Base-by-base conservation (phyloP, 2,888 invertebrate species). In the Colostygia pectinataria region DNA sequence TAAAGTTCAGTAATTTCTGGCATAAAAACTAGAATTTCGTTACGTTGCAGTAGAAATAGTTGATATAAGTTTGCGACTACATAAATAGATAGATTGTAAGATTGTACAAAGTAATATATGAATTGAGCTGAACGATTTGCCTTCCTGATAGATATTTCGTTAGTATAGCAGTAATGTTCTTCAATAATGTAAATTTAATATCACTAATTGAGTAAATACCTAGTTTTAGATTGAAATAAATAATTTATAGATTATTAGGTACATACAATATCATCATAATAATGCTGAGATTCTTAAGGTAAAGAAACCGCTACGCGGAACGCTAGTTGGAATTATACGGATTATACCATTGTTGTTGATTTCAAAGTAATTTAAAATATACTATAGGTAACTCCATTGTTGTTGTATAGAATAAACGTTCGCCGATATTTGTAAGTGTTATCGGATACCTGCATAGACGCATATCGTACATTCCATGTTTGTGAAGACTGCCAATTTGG, bases 391-490 rank as follows among this genome's bases (percentile, higher is more conserved):
- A 57, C 78, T 74, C 80, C 74, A 80, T 88, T 87, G 86, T 88
- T 89, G 86, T 88, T 88, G 80, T 88, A 80, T 39, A 89, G 83
- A 81, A 74, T 83, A 79, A 80, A 78, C 74, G 81, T 84, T 81
- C 74, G 77, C 85, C 80, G 82, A 82, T 83, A 83, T 83, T 79
- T 72, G 79, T 85, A 87, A 88, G 85, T 87, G 84, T 88, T 86
- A 86, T 83, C 83, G 83, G 81, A 85, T 85, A 87, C 83, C 83
- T 87, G 84, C 86, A 84, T 87, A 88, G 86, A 83, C 88, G 89
- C 90, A 90, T 90, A 90, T 90, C 89, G 86, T 85, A 89, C 89
- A 90, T 90, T 90, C 90, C 90, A 89, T 87, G 83, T 88, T 88
- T 85, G 86, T 89, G 76, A 90, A 90, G 90, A 90, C 90, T 90